Evolutionary conservation across 2,888 invertebrate genomes (phyloP), one percentile per base, ranked within the genome.

Genomic region (Caenorhabditis doughertyi): DNA sequence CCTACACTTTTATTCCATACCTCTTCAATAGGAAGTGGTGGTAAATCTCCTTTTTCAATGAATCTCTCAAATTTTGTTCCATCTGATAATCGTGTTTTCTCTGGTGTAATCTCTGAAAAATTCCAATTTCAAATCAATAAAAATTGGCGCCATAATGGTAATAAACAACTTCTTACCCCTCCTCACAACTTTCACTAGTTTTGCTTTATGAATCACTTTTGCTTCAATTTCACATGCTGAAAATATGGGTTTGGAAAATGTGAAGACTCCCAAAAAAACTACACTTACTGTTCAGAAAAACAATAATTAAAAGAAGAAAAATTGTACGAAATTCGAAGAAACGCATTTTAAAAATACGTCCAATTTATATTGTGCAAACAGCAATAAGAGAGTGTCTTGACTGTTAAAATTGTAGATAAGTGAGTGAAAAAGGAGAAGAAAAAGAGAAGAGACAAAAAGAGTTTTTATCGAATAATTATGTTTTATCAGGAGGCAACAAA

Each of bases 21-120:
- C 49, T 53, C 68, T 23, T 62, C 81, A 29, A 71, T 53, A 25
- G 81, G 81, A 47, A 81, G 71, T 23, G 74, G 39, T 11, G 74
- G 76, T 11, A 81, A 13, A 5, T 64, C 71, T 16, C 62, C 74
- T 35, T 32, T 49, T 27, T 82, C 77, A 32, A n/a, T 25, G 51
- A 53, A 72, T 42, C 21, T 72, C 32, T 76, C 72, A 16, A 77
- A 77, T 42, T 35, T 60, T 9, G 77, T 77, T 18, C 77, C 77
- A 67, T 82, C 82, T 0, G 72, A 29, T 2, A 72, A 47, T 7
- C 32, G 23, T 3, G 71, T 71, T 35, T 64, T 65, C 21, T 44
- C 56, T 4, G 44, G 42, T 27, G 21, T 62, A 29, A 27, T 73
- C 5, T 53, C 74, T 67, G 74, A 53, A 67, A 60, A 47, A 16